phyloP scores from a whole-genome alignment of 2,113 vertebrate genomes.

The Erythrocercus mccallii region DNA sequence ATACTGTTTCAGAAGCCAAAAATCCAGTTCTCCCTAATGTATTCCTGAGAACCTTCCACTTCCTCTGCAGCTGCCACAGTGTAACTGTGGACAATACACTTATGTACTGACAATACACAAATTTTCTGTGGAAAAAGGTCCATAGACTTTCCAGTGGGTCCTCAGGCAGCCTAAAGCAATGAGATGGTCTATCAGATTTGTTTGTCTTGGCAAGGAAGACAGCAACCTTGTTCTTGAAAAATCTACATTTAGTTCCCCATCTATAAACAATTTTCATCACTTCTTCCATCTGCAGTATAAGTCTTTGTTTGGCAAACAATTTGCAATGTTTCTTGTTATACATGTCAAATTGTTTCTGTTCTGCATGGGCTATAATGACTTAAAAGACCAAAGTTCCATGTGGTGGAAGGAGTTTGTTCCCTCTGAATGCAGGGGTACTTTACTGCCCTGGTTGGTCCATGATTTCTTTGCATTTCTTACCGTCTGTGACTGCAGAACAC shows the following conservation, averaged over 20 bases:
- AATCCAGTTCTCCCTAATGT: constrained; percentile 21
- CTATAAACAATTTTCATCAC: constrained; percentile 58
- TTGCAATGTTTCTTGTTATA: constrained; percentile 51
- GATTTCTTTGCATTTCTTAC: not conserved
- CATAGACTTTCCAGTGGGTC: constrained; percentile 4
- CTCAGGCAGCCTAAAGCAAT: constrained; percentile 28
- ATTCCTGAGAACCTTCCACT: constrained; percentile 34
- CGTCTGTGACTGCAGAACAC: not conserved
- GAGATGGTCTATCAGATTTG: constrained; percentile 39
- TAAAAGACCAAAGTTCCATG: not conserved
- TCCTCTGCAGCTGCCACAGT: constrained; percentile 49
- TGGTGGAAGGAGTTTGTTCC: not conserved
- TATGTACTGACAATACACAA: not conserved
- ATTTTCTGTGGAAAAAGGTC: not conserved
- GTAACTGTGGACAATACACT: constrained; percentile 4
- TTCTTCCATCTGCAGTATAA: constrained; percentile 51
- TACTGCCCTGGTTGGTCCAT: not conserved
- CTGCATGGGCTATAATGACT: not conserved
- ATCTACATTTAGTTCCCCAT: constrained; percentile 23
- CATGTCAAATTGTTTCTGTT: constrained; percentile 50
- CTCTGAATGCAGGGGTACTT: not conserved
- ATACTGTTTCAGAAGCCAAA: constrained; percentile 23
- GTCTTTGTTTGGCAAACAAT: constrained; percentile 48
- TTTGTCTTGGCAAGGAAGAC: constrained; percentile 49
- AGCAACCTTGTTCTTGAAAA: constrained; percentile 39